These are phyloP conservation scores for Cepaea nemoralis DNA, from an alignment of 1,140 invertebrate genomes.

Conservation along the genomic window DNA sequence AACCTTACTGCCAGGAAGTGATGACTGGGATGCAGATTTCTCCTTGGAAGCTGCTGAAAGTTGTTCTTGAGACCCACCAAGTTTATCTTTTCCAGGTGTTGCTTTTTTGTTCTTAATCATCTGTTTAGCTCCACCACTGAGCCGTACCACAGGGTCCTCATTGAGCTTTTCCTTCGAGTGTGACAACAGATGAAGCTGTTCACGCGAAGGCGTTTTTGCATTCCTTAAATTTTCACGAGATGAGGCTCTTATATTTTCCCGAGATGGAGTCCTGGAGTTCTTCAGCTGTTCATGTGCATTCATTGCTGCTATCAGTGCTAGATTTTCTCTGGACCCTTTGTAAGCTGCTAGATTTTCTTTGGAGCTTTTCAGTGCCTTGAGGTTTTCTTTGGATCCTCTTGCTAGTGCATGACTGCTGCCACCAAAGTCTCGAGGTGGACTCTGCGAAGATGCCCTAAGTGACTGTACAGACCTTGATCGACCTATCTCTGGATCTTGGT, in stretches of 20 bases:
- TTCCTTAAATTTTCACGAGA: conserved; percentile 22
- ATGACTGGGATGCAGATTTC: conserved; percentile 31
- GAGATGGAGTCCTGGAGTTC: conserved; percentile 10
- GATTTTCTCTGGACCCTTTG: conserved; percentile 33
- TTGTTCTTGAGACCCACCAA: conserved; percentile 20
- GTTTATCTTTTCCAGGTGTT: not conserved
- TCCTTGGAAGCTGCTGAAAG: not conserved
- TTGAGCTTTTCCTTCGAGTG: not conserved
- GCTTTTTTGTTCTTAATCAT: conserved; percentile 22
- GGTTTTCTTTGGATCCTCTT: conserved; percentile 29
- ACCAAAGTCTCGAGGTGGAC: conserved; percentile 17
- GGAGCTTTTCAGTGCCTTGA: conserved; percentile 25
- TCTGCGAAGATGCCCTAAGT: conserved; percentile 1
- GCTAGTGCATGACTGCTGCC: not conserved
- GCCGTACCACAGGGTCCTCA: not conserved
- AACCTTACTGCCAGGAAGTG: not conserved
- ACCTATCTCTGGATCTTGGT: not conserved
- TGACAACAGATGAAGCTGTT: not conserved
- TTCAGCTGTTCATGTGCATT: conserved; percentile 30
- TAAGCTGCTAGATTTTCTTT: conserved; percentile 12
- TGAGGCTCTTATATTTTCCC: conserved; percentile 9
- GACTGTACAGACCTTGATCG: conserved; percentile 28
- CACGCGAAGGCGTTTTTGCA: conserved; percentile 18
- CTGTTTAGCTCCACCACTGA: conserved; percentile 24
- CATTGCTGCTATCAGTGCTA: not conserved